Conservation (phyloP, 30 jellyfish, hydroid and myxozoan genomes). For the Pseudorhiza aurosa region DNA sequence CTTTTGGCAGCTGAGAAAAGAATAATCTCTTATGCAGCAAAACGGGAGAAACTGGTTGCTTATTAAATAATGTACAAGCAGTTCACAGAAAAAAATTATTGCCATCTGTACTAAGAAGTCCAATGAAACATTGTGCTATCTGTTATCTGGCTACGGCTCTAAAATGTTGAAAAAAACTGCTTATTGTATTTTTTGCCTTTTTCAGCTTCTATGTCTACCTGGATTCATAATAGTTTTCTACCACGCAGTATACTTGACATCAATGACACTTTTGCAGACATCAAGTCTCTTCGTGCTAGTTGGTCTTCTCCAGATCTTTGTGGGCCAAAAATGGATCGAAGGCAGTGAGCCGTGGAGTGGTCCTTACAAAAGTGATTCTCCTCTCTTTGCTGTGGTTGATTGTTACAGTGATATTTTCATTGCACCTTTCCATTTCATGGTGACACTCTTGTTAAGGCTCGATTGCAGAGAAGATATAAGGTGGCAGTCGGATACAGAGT, state of each 20-base stretch:
- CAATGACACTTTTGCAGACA: slow-evolving; percentile 58
- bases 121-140: no score
- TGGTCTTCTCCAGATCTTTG: slow-evolving; percentile 48
- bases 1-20: no score
- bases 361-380: slow-evolving; percentile 57
- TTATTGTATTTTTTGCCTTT: background rate
- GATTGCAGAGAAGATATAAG: slow-evolving; percentile 67
- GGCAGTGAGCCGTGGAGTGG: slow-evolving; percentile 69
- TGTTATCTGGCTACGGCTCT: background rate
- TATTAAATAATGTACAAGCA: no score
- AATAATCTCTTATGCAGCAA: no score
- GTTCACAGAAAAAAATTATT: no score
- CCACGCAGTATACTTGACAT: slow-evolving; percentile 72
- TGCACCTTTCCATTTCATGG: slow-evolving; percentile 68
- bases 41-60: no score
- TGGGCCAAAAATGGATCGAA: slow-evolving; percentile 89
- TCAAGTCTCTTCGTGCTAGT: slow-evolving; percentile 57
- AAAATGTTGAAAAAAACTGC: background rate
- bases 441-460: slow-evolving; percentile 59
- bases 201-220: slow-evolving; percentile 57
- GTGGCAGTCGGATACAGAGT: slow-evolving; percentile 73
- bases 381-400: slow-evolving; percentile 64
- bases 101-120: no score
- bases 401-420: slow-evolving; percentile 57
- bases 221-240: slow-evolving; percentile 44